Conservation (phyloP, 2,797 vertebrate genomes). For the Rhyacichthys aspro region DNA sequence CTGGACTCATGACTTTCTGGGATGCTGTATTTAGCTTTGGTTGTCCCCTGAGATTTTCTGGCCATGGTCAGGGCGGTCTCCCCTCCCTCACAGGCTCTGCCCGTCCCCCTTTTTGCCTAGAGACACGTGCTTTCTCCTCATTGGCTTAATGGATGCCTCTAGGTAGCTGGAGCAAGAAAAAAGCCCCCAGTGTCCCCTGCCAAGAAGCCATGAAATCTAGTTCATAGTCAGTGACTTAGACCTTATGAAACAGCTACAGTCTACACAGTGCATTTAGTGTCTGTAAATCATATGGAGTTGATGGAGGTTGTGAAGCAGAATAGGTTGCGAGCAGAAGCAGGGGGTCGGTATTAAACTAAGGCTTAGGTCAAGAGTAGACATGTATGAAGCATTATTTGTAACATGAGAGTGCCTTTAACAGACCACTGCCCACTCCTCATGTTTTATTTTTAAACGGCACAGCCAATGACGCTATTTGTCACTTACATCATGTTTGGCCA, state of each 20-base stretch:
- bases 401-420: conserved; percentile 32
- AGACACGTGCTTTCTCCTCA: conserved; percentile 26
- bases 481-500: conserved; percentile 16
- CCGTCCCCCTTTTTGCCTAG: conserved; percentile 2
- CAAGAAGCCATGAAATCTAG: conserved; percentile 50
- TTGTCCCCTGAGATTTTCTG: conserved; percentile 40
- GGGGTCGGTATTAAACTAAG: conserved; percentile 14
- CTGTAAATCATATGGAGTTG: conserved; percentile 28
- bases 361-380: conserved; percentile 10
- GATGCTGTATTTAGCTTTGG: conserved; percentile 47
- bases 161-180: conserved; percentile 31
- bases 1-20: conserved; percentile 24
- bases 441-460: conserved; percentile 40
- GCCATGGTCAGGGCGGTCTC: conserved; percentile 9
- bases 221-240: conserved; percentile 34
- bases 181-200: conserved; percentile 27
- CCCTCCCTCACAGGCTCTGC: conserved; percentile 2
- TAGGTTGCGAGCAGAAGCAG: conserved; percentile 22
- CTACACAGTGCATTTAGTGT: conserved; percentile 20
- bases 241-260: conserved; percentile 15
- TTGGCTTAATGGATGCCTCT: conserved; percentile 36
- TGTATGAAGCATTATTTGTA: conserved; percentile 25
- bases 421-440: conserved; percentile 12
- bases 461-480: conserved; percentile 25
- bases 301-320: conserved; percentile 29